Evolutionary conservation across 1,140 invertebrate genomes (phyloP).

Genomic region (Parasteatoda tepidariorum): DNA sequence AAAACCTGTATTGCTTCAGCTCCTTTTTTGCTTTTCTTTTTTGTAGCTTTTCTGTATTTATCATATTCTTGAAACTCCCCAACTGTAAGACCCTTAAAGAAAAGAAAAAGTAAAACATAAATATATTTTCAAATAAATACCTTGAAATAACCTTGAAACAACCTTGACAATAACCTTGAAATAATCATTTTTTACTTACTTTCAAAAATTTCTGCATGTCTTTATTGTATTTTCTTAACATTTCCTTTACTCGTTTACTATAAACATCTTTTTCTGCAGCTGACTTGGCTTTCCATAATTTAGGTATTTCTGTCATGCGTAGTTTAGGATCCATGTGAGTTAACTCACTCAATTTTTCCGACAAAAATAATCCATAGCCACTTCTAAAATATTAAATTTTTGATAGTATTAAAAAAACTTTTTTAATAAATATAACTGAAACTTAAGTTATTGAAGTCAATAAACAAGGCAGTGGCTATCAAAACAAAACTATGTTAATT

Average conservation of each 20-base stretch:
- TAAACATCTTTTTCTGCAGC: constrained; percentile 67
- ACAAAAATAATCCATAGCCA: constrained; percentile 68
- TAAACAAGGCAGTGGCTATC: too few species aligned
- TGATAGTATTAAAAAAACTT: not conserved
- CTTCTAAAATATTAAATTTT: constrained; percentile 67
- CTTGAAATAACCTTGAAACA: too few species aligned
- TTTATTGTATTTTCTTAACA: constrained; percentile 67
- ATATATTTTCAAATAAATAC: too few species aligned
- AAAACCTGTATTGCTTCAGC: constrained; percentile 21
- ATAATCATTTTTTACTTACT: constrained; percentile 58
- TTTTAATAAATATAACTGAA: constrained; percentile 6
- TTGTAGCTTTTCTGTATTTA: constrained; percentile 38
- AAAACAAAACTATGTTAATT: too few species aligned
- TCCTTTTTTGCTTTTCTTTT: constrained; percentile 48
- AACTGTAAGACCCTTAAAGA: constrained; percentile 22
- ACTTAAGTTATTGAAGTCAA: too few species aligned
- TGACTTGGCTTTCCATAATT: constrained; percentile 67
- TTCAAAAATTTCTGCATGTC: constrained; percentile 70
- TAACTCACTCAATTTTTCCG: constrained; percentile 64
- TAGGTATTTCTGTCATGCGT: constrained; percentile 65
- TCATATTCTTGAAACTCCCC: constrained; percentile 59
- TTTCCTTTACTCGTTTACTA: constrained; percentile 65
- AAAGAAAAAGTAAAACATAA: too few species aligned
- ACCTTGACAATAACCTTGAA: too few species aligned
- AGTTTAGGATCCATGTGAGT: constrained; percentile 63